These are phyloP conservation scores for Bradynema listronoti DNA, from an alignment of 1,140 invertebrate species.

Conservation along the genomic window DNA sequence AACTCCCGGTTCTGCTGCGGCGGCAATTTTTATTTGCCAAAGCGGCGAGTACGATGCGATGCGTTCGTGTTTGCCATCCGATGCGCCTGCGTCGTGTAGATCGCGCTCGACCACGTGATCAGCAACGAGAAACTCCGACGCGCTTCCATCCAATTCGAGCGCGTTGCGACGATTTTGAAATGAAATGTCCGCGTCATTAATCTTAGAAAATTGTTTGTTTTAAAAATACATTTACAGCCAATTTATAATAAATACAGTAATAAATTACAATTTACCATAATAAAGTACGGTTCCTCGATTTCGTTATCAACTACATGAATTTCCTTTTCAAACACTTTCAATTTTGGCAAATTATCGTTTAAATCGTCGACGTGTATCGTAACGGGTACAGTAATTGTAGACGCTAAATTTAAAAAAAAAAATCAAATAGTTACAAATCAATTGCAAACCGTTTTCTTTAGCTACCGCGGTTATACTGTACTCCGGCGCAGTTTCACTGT, in stretches of 20 bases:
- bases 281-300: constrained; percentile 3
- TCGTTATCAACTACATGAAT: background rate
- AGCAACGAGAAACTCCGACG: background rate
- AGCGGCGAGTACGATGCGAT: too few relatives aligned
- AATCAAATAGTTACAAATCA: too few relatives aligned
- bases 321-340: constrained; percentile 11
- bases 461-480: too few relatives aligned
- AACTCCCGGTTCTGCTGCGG: background rate
- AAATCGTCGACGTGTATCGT: background rate
- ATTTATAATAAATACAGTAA: background rate
- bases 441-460: too few relatives aligned
- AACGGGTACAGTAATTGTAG: background rate
- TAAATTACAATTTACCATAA: background rate
- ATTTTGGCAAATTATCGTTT: constrained; percentile 2
- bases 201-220: background rate
- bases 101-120: background rate
- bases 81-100: too few relatives aligned
- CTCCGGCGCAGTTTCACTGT: too few relatives aligned
- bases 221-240: too few relatives aligned
- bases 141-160: background rate
- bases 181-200: background rate
- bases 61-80: too few relatives aligned
- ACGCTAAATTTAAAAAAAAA: too few relatives aligned
- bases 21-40: background rate
- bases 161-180: background rate